Conservation (phyloP, 1,140 invertebrate species). For the Drosophila takahashii region DNA sequence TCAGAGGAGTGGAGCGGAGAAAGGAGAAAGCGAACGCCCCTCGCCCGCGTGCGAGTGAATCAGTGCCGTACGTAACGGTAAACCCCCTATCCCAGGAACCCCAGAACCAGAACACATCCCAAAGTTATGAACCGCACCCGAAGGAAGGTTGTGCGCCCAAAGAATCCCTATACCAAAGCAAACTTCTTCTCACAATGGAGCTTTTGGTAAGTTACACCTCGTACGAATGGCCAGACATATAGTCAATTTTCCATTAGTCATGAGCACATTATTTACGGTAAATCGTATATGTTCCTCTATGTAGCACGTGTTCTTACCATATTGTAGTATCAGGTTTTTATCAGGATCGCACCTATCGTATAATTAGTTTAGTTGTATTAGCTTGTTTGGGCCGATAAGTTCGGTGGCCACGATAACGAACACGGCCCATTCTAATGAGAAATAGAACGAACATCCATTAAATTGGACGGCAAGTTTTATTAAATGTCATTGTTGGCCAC, state of each 20-base stretch:
- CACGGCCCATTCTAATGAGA: slow-evolving; percentile 24
- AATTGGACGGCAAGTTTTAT: slow-evolving; percentile 44
- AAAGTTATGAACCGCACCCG: slow-evolving; percentile 78
- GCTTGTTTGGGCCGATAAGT: slow-evolving; percentile 25
- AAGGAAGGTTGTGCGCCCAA: slow-evolving; percentile 73
- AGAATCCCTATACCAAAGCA: slow-evolving; percentile 76
- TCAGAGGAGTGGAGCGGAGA: slow-evolving; percentile 7
- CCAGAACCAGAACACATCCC: not conserved
- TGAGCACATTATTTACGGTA: slow-evolving; percentile 49
- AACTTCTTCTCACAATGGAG: slow-evolving; percentile 77
- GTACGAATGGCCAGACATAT: not conserved
- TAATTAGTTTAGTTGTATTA: slow-evolving; percentile 37
- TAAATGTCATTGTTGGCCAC: slow-evolving; percentile 41
- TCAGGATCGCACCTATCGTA: slow-evolving; percentile 13
- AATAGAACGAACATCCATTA: slow-evolving; percentile 33
- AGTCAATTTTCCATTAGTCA: slow-evolving; percentile 29
- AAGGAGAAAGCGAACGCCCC: slow-evolving; percentile 5
- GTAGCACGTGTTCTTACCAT: slow-evolving; percentile 62
- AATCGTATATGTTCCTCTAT: slow-evolving; percentile 23
- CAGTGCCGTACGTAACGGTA: slow-evolving; percentile 54
- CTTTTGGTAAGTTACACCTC: slow-evolving; percentile 71
- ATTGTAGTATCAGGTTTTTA: slow-evolving; percentile 31
- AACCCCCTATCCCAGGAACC: slow-evolving; percentile 24
- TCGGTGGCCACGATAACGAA: not conserved
- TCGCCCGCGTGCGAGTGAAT: slow-evolving; percentile 14